Conservation (phyloP, 2,797 vertebrate genomes). For the Molossus molossus region DNA sequence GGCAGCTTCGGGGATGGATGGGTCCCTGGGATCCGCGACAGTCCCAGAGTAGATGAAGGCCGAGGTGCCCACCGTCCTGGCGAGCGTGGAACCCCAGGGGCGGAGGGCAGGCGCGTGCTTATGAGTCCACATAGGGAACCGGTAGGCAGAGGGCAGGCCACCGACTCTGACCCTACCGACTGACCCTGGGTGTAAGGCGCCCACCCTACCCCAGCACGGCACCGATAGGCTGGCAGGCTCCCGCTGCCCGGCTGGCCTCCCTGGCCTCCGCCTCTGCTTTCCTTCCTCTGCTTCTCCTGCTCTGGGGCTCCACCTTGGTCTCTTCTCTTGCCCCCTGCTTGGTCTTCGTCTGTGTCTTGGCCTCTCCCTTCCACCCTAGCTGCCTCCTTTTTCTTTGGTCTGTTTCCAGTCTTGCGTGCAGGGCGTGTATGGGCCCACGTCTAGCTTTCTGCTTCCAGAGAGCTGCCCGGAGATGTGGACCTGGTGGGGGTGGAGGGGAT, state of each 20-base stretch:
- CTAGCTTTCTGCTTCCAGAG: constrained; percentile 51
- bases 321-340: background rate
- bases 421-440: background rate
- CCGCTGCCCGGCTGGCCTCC: rapidly evolving
- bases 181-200: background rate
- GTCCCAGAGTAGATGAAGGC: background rate
- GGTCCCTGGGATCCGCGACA: background rate
- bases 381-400: background rate
- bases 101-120: background rate
- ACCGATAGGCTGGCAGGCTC: rapidly evolving
- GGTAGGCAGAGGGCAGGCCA: background rate
- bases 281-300: background rate
- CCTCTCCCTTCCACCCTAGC: background rate
- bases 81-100: background rate
- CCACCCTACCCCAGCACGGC: too few species aligned
- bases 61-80: background rate
- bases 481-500: background rate
- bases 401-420: background rate
- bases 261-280: background rate
- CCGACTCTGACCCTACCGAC: background rate
- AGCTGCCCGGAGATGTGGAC: background rate
- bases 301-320: background rate
- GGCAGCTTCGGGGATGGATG: background rate
- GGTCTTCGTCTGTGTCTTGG: background rate
- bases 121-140: background rate